Base-by-base conservation (phyloP, 2,113 vertebrate species). In the Notechis scutatus region DNA sequence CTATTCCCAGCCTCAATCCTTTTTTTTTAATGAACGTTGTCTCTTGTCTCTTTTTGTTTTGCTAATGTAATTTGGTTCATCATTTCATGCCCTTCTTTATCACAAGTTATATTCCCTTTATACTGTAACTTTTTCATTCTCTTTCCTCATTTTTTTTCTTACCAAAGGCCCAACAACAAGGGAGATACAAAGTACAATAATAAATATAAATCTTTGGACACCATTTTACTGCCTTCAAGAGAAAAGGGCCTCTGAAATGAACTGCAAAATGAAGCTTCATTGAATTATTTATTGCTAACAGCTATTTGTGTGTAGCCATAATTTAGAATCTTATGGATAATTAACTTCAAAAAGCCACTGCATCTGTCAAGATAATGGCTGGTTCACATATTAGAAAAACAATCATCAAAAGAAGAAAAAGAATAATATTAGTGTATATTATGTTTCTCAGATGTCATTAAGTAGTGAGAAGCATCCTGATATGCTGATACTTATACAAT, bases 201-300 rank as follows among this genome's bases (percentile, higher is more conserved):
- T 15, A 94, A 0, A 88, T 92, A 8, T 12, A 57, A 90, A 20
- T 81, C 81, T 91, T 93, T 95, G 95, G 93, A 69, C 11, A 74
- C 4, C 86, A 21, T 3, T 15, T 93, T 94, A 81, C 47, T 47
- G 57, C 74, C 95, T 96, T 94, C 81, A 94, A 24, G 57, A 95
- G 90, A 85, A 81, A 95, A 74, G 90, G 9, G 6, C 91, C 93
- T 95, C 93, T 87, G 93, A 94, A 95, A 87, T 94, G 87, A 74
- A 90, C 92, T 0, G 92, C 86, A 95, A 96, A 91, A 86, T 86
- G 95, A 96, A 89, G 93, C 95, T 91, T 26, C 0, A 89, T 89
- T 96, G 94, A 97, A 97, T 96, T 96, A 97, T 97, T 97, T 95
- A 97, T 93, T 91, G 91, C 89, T 92, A 94, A 91, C 89, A 92